Evolutionary conservation across 2,888 invertebrate species (phyloP).

Genomic region (Himalopsyche japonica): DNA sequence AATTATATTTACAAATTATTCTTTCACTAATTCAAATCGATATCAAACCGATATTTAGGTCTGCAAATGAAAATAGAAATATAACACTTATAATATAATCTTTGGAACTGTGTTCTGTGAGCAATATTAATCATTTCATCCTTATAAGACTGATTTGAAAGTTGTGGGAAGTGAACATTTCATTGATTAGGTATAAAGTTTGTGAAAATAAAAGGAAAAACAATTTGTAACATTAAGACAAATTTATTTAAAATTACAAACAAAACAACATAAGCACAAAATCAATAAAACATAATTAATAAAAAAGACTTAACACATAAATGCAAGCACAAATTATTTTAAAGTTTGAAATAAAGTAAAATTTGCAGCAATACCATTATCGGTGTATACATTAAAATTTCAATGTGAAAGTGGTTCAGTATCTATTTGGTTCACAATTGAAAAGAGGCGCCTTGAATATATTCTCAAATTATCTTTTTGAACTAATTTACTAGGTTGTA

Average conservation of each 20-base stretch:
- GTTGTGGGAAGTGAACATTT: too few species aligned
- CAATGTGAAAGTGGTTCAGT: not conserved
- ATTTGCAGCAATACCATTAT: not conserved
- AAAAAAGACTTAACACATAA: not conserved
- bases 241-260: not conserved
- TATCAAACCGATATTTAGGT: too few species aligned
- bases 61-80: too few species aligned
- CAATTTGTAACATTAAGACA: not conserved
- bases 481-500: not conserved
- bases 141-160: too few species aligned
- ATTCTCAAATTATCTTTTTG: not conserved
- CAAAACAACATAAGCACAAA: not conserved
- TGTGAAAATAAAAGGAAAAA: not conserved
- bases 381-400: not conserved
- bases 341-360: not conserved
- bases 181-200: too few species aligned
- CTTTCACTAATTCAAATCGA: too few species aligned
- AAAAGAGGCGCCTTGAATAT: not conserved
- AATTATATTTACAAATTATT: too few species aligned
- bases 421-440: not conserved
- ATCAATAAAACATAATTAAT: not conserved
- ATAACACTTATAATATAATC: too few species aligned
- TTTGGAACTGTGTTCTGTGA: too few species aligned
- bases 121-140: too few species aligned
- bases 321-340: not conserved